Conservation (phyloP, 2,888 invertebrate genomes). For the Eristalinus aeneus region DNA sequence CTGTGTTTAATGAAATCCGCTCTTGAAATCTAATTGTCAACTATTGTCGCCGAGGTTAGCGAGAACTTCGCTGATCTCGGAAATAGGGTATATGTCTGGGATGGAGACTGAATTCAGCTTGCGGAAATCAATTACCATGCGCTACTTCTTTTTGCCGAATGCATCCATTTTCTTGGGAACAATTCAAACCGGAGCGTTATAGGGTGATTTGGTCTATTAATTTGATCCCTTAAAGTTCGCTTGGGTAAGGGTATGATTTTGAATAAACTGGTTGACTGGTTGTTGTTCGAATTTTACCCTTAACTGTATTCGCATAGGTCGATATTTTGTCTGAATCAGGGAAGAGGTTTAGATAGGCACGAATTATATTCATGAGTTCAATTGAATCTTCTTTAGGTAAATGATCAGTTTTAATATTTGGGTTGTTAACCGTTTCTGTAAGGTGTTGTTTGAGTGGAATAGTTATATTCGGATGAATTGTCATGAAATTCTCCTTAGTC, state of each 20-base stretch:
- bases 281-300: background rate
- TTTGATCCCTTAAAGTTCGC: background rate
- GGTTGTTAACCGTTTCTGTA: background rate
- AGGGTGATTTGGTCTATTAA: background rate
- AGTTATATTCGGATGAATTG: too few relatives aligned
- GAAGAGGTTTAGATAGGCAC: background rate
- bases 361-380: background rate
- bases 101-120: too few relatives aligned
- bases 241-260: background rate
- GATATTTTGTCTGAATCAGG: background rate
- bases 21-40: background rate
- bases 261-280: too few relatives aligned
- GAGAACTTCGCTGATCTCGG: too few relatives aligned
- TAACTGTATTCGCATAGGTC: background rate
- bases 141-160: too few relatives aligned
- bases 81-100: too few relatives aligned
- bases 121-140: too few relatives aligned
- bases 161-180: too few relatives aligned
- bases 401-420: too few relatives aligned
- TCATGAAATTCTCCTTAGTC: too few relatives aligned
- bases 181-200: too few relatives aligned
- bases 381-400: too few relatives aligned
- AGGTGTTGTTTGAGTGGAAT: background rate
- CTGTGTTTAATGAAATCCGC: conserved; percentile 1
- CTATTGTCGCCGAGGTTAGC: background rate